Evolutionary conservation across 2,797 vertebrate genomes (phyloP), one percentile per base, ranked within the genome.

Genomic region (Myotis planiceps): DNA sequence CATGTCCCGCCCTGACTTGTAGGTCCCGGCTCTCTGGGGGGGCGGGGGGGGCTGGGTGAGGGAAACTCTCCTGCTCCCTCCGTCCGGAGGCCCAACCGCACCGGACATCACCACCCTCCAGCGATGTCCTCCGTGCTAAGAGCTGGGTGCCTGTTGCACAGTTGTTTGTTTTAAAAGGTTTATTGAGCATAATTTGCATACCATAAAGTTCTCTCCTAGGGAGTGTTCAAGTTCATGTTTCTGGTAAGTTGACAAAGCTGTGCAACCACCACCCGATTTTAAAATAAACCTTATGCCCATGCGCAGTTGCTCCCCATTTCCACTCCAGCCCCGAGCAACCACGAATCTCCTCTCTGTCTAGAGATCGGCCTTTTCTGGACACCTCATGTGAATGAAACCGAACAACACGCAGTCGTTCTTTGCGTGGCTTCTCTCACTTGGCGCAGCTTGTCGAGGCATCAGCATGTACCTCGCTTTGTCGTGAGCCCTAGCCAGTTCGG

Each of bases 1-100:
- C 96, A 92, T 97, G 97, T 95, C 81, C 96, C 96, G 93, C 92
- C 8, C 68, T 87, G 92, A 95, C 72, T 68, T 55, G 63, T 75
- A 95, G 98, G 68, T 85, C 39, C 71, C 92, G 96, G 79, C 91
- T 96, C 88, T 96, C 96, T 65, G 0, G 39, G 39, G 9, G 39
- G 1, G 47, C 84, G 91, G 47, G 32, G 94, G 97, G 60, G 10
- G 13, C 18, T 80, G 88, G 88, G 78, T 85, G 47, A 71, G 34
- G 29, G n/a, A 72, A 79, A 96, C 90, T 65, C 66, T 69, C 76
- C 83, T n/a, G 75, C 90, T 89, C 83, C 90, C 39, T 51, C 89
- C 4, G 87, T 8, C 96, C 82, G 84, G 72, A 71, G 84, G 93
- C 27, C 86, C 81, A 86, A 71, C 1, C 1, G 4, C 42, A 19